Conservation (phyloP, 2,797 vertebrate species). For the Cephalopachus bancanus region DNA sequence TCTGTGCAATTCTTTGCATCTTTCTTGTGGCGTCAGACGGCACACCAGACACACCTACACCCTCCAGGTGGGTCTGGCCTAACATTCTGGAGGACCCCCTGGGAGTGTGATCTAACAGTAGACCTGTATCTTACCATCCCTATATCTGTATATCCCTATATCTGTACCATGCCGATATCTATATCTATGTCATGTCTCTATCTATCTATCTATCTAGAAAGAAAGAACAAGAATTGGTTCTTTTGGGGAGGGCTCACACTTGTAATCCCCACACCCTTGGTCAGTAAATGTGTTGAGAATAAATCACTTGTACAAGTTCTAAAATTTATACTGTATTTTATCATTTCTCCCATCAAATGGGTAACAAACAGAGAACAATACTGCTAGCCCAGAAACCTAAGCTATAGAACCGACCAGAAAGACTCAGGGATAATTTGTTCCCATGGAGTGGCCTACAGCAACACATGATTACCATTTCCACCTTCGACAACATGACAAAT, state of each 20-base stretch:
- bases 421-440: not conserved
- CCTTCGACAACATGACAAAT: not conserved
- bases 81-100: too few relatives aligned
- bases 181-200: not conserved
- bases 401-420: too few relatives aligned
- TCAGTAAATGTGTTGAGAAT: not conserved
- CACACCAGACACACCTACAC: too few relatives aligned
- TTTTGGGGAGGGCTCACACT: not conserved
- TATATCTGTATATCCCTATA: not conserved
- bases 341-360: not conserved
- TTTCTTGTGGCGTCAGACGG: too few relatives aligned
- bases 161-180: not conserved
- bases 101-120: not conserved
- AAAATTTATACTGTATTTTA: not conserved
- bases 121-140: not conserved
- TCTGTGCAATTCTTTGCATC: too few relatives aligned
- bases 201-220: not conserved
- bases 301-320: not conserved
- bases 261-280: not conserved
- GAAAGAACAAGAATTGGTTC: not conserved
- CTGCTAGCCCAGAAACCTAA: not conserved
- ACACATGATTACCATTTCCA: not conserved
- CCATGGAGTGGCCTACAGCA: not conserved
- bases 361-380: not conserved
- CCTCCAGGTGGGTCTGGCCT: too few relatives aligned